phyloP scores from a whole-genome alignment of 2,797 vertebrate species.

The Alauda arvensis region DNA sequence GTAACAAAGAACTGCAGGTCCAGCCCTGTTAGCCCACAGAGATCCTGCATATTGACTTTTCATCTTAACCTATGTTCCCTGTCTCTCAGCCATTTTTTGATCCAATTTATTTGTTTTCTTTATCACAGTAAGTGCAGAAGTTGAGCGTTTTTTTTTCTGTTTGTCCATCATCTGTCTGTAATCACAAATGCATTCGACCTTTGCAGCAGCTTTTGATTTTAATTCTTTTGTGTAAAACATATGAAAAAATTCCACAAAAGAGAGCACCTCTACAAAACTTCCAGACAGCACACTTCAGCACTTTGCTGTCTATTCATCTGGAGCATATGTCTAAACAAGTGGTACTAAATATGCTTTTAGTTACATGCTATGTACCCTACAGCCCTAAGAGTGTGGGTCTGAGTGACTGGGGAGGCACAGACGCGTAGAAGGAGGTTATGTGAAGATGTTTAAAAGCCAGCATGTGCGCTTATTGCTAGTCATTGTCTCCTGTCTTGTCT shows the following conservation, averaged over 20 bases:
- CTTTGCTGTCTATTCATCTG: constrained; percentile 18
- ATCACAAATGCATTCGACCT: background rate
- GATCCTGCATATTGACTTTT: background rate
- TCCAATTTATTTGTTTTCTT: background rate
- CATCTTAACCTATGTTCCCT: background rate
- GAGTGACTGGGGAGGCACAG: background rate
- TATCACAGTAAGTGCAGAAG: background rate
- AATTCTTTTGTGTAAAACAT: background rate
- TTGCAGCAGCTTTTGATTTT: constrained; percentile 2
- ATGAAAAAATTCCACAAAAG: background rate
- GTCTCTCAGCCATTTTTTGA: background rate
- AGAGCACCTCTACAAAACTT: background rate
- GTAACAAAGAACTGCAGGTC: background rate
- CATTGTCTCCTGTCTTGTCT: background rate
- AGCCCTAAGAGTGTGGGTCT: background rate
- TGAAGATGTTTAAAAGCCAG: constrained; percentile 27
- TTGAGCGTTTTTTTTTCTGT: background rate
- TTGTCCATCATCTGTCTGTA: background rate
- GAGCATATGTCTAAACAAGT: background rate
- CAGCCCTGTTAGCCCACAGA: background rate
- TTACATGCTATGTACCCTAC: background rate
- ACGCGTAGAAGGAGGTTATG: background rate
- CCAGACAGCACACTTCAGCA: background rate
- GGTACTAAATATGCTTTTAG: constrained; percentile 13
- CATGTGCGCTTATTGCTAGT: background rate